Conservation (phyloP, 2,113 vertebrate species). For the Stictonetta naevosa region DNA sequence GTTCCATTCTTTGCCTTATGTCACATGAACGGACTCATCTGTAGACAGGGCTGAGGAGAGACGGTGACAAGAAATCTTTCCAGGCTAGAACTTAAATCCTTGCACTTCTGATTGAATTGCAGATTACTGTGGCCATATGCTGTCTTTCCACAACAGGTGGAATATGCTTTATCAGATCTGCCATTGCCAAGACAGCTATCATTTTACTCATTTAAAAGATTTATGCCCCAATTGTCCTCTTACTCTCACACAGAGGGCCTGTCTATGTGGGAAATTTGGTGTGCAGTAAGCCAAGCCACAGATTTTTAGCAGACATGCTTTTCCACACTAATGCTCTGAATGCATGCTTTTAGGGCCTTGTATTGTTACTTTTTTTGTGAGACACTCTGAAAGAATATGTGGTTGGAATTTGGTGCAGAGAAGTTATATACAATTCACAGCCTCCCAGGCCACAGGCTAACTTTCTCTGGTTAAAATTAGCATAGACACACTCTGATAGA, state of each 20-base stretch:
- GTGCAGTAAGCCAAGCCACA: slow-evolving; percentile 21
- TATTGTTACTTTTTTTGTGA: not conserved
- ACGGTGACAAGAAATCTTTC: slow-evolving; percentile 20
- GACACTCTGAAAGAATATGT: not conserved
- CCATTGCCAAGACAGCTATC: slow-evolving; percentile 59
- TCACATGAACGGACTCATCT: not conserved
- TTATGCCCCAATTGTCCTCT: slow-evolving; percentile 46
- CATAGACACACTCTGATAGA: not conserved
- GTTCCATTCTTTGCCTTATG: not conserved
- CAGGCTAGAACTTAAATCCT: slow-evolving; percentile 14
- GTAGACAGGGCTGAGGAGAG: not conserved
- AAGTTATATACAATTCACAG: not conserved
- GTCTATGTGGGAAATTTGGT: slow-evolving; percentile 38
- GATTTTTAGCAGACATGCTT: not conserved
- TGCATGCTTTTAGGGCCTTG: not conserved
- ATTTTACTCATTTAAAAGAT: slow-evolving; percentile 64
- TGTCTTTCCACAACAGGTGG: slow-evolving; percentile 64
- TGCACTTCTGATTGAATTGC: slow-evolving; percentile 37
- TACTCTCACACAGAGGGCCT: not conserved
- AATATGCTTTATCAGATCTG: slow-evolving; percentile 54
- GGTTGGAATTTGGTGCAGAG: not conserved
- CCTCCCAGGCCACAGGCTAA: not conserved
- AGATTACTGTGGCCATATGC: slow-evolving; percentile 56
- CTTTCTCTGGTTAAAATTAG: not conserved
- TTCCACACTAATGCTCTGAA: not conserved